Evolutionary conservation across 2,797 vertebrate species (phyloP).

Genomic region (Rhadinocentrus ornatus): DNA sequence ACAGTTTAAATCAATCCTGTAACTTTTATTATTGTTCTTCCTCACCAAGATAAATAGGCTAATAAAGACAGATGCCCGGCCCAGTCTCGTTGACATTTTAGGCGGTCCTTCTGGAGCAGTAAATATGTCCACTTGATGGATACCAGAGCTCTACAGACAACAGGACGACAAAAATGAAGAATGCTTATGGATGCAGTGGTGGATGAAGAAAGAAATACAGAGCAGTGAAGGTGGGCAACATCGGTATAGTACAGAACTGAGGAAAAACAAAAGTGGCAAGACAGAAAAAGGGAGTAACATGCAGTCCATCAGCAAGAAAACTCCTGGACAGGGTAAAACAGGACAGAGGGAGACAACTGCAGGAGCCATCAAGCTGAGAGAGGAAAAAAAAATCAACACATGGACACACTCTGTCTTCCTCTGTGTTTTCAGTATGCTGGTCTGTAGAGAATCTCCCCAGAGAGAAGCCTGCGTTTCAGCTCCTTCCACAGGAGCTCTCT

Average conservation of each 20-base stretch:
- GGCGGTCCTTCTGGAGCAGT: conserved; percentile 76
- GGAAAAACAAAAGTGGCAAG: conserved; percentile 15
- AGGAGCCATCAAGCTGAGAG: not conserved
- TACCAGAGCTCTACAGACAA: conserved; percentile 48
- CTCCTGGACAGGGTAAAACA: conserved; percentile 26
- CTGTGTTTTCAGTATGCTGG: conserved; percentile 63
- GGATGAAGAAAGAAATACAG: conserved; percentile 20
- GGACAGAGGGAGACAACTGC: conserved; percentile 39
- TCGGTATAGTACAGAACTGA: not conserved
- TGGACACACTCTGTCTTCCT: conserved; percentile 39
- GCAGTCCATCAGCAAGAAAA: conserved; percentile 37
- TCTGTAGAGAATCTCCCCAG: conserved; percentile 81
- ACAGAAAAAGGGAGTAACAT: conserved; percentile 28
- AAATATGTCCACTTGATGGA: conserved; percentile 80
- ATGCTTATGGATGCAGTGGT: conserved; percentile 47
- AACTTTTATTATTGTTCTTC: conserved; percentile 74
- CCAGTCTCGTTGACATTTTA: conserved; percentile 76
- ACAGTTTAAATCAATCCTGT: conserved; percentile 73
- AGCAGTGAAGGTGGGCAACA: not conserved
- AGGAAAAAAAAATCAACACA: conserved; percentile 21
- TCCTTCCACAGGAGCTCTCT: conserved; percentile 89
- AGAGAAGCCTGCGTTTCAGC: conserved; percentile 82
- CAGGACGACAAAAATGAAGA: conserved; percentile 51
- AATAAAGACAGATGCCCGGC: conserved; percentile 67
- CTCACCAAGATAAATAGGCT: conserved; percentile 67